Percentiles rank a stretch among this genome's conserved stretches.
phyloP scores from a whole-genome alignment of 2,113 vertebrate species.

The Lota lota region DNA sequence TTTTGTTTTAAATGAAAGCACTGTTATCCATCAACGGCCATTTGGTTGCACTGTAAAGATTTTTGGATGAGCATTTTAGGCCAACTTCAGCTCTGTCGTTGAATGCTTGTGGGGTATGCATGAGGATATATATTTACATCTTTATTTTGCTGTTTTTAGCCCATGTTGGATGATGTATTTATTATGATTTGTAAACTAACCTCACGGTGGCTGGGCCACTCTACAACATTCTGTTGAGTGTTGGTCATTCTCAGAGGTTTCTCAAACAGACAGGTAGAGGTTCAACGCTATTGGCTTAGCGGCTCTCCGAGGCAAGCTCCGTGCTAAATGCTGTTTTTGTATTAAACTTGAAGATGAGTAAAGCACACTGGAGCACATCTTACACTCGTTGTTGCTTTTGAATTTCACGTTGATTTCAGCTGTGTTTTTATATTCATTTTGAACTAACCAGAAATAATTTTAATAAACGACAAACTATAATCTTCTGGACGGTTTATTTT shows the following conservation, averaged over 20 bases:
- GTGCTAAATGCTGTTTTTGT: conserved; percentile 62
- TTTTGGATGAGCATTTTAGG: conserved; percentile 50
- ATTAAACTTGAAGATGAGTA: conserved; percentile 71
- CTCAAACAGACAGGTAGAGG: conserved; percentile 54
- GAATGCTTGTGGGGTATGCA: conserved; percentile 62
- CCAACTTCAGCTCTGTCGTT: conserved; percentile 51
- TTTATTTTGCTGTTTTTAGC: conserved; percentile 52
- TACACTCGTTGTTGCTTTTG: conserved; percentile 62
- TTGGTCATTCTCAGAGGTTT: conserved; percentile 58
- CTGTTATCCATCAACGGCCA: conserved; percentile 73
- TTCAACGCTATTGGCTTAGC: conserved; percentile 49
- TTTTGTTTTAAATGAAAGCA: conserved; percentile 65
- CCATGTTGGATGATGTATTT: conserved; percentile 71
- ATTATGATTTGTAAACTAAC: conserved; percentile 67
- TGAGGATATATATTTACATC: conserved; percentile 50
- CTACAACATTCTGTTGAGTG: conserved; percentile 50
- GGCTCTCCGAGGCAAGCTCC: conserved; percentile 43
- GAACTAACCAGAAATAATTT: conserved; percentile 58
- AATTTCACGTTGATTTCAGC: conserved; percentile 55
- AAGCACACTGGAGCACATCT: conserved; percentile 68
- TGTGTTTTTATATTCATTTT: conserved; percentile 52
- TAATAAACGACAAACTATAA: conserved; percentile 59
- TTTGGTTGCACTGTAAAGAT: conserved; percentile 72
- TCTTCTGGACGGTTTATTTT: conserved; percentile 52
- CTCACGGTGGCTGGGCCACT: conserved; percentile 76